phyloP scores from a whole-genome alignment of 1,140 invertebrate genomes.

The Andrena cerasifolii region DNA sequence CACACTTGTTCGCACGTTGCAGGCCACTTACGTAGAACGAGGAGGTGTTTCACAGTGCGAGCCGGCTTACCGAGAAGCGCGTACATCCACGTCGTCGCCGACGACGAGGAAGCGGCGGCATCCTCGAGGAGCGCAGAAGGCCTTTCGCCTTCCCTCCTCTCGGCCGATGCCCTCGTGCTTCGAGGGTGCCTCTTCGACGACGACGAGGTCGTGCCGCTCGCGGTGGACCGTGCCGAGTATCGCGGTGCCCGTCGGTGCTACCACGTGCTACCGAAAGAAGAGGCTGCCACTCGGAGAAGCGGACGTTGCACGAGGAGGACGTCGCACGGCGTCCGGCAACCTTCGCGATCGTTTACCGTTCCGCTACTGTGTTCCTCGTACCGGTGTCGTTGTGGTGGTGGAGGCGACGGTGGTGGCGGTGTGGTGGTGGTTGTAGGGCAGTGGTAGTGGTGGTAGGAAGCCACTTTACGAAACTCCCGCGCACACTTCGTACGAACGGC shows the following conservation, averaged over 20 bases:
- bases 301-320: constrained; percentile 26
- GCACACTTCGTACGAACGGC: constrained; percentile 40
- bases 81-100: constrained; percentile 72
- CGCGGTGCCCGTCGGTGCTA: constrained; percentile 5
- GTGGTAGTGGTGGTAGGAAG: constrained; percentile 17
- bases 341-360: constrained; percentile 54
- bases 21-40: constrained; percentile 14
- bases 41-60: not conserved
- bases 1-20: constrained; percentile 30
- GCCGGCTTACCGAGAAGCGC: constrained; percentile 72
- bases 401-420: constrained; percentile 16
- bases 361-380: constrained; percentile 38
- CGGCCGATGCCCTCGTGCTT: constrained; percentile 51
- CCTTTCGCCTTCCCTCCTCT: constrained; percentile 59
- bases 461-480: constrained; percentile 31
- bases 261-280: constrained; percentile 29
- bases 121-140: constrained; percentile 67
- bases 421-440: constrained; percentile 28
- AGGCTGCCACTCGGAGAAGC: constrained; percentile 1
- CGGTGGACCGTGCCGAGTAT: constrained; percentile 19
- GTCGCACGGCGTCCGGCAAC: constrained; percentile 43
- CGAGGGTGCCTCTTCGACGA: constrained; percentile 46
- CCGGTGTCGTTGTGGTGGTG: constrained; percentile 23
- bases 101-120: constrained; percentile 66
- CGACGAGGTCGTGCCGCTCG: constrained; percentile 53